A percentile compares a stretch with the other conserved stretches of the same genome.
phyloP scores from a whole-genome alignment of 2,797 vertebrate species.

The Pogoniulus pusillus region DNA sequence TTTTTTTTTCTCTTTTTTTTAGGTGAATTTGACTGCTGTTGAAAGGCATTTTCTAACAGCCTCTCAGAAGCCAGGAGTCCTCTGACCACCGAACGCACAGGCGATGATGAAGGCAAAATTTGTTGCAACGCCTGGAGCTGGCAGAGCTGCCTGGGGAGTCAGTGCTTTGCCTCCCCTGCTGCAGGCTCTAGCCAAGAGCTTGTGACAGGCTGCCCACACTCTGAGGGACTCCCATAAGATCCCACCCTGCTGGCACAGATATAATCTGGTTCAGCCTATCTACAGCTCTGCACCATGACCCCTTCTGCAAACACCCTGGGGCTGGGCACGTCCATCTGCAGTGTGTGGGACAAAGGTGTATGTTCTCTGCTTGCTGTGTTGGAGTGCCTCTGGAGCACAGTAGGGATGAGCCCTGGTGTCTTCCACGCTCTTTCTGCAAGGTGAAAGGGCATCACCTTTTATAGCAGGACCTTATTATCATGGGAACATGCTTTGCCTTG shows the following conservation, averaged over 20 bases:
- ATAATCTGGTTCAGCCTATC: neutral
- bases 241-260: neutral
- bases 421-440: neutral
- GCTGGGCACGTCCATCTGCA: rapidly evolving
- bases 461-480: neutral
- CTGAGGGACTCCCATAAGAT: neutral
- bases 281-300: neutral
- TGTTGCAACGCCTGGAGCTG: slow-evolving; percentile 1
- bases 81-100: neutral
- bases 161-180: neutral
- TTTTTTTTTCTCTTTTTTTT: neutral
- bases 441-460: neutral
- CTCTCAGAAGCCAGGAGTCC: neutral
- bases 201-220: neutral
- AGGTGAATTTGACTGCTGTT: neutral
- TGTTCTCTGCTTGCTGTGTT: rapidly evolving
- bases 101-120: neutral
- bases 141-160: neutral
- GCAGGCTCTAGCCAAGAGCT: neutral
- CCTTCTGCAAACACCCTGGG: rapidly evolving
- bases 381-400: neutral
- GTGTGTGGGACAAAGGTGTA: rapidly evolving
- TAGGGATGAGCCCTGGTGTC: too few relatives aligned
- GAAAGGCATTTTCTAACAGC: slow-evolving; percentile 13
- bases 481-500: neutral